phyloP scores from a whole-genome alignment of 2,113 vertebrate species.

The Monarcha castaneiventris region DNA sequence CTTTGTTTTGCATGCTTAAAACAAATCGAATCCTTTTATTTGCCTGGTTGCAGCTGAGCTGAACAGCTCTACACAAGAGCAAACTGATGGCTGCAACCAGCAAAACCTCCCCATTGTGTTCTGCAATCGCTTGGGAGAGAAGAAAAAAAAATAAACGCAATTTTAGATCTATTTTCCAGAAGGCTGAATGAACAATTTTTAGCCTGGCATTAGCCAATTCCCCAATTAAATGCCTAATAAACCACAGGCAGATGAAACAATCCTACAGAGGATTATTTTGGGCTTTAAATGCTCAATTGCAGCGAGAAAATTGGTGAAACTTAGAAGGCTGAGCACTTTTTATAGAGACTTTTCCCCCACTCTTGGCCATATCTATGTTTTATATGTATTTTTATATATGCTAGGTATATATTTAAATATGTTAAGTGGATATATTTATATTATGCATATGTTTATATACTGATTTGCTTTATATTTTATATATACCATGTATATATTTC shows the following conservation, averaged over 20 bases:
- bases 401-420: not conserved
- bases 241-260: not conserved
- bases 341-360: not conserved
- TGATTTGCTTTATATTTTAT: not conserved
- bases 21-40: not conserved
- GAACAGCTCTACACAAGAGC: not conserved
- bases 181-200: not conserved
- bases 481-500: not conserved
- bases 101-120: not conserved
- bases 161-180: slow-evolving; percentile 4
- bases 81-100: not conserved
- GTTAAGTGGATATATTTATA: not conserved
- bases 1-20: not conserved
- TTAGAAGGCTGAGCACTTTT: not conserved
- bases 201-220: not conserved
- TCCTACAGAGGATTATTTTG: not conserved
- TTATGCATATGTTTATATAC: no score
- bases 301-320: not conserved
- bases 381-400: not conserved
- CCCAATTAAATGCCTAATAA: not conserved
- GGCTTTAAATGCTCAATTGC: not conserved
- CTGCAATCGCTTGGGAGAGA: not conserved
- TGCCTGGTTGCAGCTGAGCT: not conserved
- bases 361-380: not conserved
- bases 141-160: not conserved